Evolutionary conservation across 2,113 vertebrate species (phyloP).

Genomic region (Blennius ocellaris): DNA sequence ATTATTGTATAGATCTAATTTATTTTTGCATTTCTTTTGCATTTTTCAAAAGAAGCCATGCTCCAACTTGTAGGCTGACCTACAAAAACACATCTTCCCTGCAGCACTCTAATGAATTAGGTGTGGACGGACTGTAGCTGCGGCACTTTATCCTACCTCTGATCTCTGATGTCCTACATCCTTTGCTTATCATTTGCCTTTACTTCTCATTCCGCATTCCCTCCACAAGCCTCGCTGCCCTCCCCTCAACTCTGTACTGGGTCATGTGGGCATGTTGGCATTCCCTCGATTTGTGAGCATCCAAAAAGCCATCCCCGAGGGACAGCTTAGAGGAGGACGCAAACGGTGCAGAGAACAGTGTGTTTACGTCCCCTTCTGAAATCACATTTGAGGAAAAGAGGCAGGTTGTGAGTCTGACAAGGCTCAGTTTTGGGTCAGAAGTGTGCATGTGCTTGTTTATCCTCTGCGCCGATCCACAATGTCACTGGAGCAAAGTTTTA

Average conservation of each 20-base stretch:
- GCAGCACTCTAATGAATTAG: constrained; percentile 36
- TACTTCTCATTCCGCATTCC: not conserved
- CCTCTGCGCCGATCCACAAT: constrained; percentile 42
- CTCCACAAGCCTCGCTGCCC: not conserved
- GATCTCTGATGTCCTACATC: constrained; percentile 20
- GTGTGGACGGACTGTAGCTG: constrained; percentile 15
- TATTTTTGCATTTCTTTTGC: no score
- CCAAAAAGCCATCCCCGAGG: constrained; percentile 41
- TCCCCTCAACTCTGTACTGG: not conserved
- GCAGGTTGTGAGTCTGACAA: not conserved
- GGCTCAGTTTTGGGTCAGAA: constrained; percentile 27
- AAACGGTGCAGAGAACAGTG: constrained; percentile 23
- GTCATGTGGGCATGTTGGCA: constrained; percentile 55
- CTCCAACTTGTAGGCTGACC: not conserved
- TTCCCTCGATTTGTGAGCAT: constrained; percentile 62
- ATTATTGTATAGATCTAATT: no score
- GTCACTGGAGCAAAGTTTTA: constrained; percentile 66
- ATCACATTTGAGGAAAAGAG: not conserved
- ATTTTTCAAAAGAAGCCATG: no score
- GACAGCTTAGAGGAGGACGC: constrained; percentile 47
- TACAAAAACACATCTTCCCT: constrained; percentile 12
- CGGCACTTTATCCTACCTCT: constrained; percentile 28
- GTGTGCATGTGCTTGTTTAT: constrained; percentile 34
- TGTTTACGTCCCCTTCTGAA: no score
- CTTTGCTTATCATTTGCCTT: constrained; percentile 1